Evolutionary conservation across 1,140 invertebrate genomes (phyloP).

Genomic region (Drosophila grimshawi): DNA sequence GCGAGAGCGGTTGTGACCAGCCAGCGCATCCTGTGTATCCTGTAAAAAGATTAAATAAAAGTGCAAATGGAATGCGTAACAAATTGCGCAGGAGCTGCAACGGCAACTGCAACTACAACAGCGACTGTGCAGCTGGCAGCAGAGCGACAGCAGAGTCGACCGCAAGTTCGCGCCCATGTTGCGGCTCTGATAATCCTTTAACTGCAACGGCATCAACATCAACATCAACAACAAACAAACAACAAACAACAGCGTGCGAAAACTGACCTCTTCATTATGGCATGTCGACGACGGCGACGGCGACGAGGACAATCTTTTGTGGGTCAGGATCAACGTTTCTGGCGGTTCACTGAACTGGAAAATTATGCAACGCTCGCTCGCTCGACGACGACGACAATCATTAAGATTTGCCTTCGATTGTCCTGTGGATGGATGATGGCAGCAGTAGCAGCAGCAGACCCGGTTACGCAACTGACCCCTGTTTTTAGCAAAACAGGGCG

Average conservation of each 20-base stretch:
- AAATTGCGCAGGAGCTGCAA: slow-evolving; percentile 43
- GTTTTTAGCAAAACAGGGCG: background rate
- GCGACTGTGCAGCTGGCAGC: slow-evolving; percentile 26
- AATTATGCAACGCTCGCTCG: slow-evolving; percentile 62
- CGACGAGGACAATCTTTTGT: slow-evolving; percentile 16
- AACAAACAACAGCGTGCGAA: slow-evolving; percentile 54
- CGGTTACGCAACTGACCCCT: slow-evolving; percentile 36
- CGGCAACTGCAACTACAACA: background rate
- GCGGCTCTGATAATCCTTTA: slow-evolving; percentile 69
- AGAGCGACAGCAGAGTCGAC: slow-evolving; percentile 13
- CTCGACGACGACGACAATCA: background rate
- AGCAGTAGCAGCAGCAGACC: slow-evolving; percentile 2
- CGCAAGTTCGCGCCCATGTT: slow-evolving; percentile 77
- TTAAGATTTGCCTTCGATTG: slow-evolving; percentile 18
- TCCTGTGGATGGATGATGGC: slow-evolving; percentile 7
- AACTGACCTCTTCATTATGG: slow-evolving; percentile 74
- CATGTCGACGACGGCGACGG: slow-evolving; percentile 7
- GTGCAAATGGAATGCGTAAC: slow-evolving; percentile 22
- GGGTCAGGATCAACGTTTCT: slow-evolving; percentile 35
- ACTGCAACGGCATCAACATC: slow-evolving; percentile 31
- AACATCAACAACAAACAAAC: slow-evolving; percentile 56
- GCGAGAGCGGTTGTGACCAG: slow-evolving; percentile 24
- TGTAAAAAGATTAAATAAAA: slow-evolving; percentile 13
- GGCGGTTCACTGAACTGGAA: slow-evolving; percentile 62
- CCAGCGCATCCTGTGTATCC: slow-evolving; percentile 29